Base-by-base conservation (phyloP, 2,888 invertebrate species). In the Drosophila silvestris region DNA sequence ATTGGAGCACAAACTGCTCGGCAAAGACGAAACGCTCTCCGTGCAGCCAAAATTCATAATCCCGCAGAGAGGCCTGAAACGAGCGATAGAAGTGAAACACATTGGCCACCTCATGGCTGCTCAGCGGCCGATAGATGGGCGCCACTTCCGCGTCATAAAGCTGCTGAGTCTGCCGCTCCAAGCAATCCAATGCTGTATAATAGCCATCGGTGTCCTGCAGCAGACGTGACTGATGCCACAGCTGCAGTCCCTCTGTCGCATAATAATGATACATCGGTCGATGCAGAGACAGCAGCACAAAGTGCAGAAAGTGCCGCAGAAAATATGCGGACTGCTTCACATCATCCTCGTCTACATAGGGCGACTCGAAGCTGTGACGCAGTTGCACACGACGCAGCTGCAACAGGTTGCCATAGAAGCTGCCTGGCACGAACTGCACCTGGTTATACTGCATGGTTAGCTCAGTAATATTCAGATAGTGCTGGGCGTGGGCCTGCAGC, bases 1-100 rank as follows among this genome's bases (percentile, higher is more conserved):
- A 89, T 28, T 92, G 81, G 57, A 93, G 73, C 4, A 92, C 87
- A 61, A 89, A 91, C 65, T 90, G 89, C 60, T 93, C 93, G 35
- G 93, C 92, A 57, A 93, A 92, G 3, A 89, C 79, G 47, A 93
- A 93, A 28, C 85, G 82, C 52, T 93, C 92, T 61, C 93, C 91
- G 61, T 92, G 84, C 66, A 93, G 59, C 93, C 93, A 93, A 37
- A 93, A 93, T 22, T 77, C 77, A 65, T 93, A 93, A 16, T 93
- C 93, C 1, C 81, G 57, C 4, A 84, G 67, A 0, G 92, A 62
- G 4, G 91, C 90, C 28, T 83, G 70, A 39, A 93, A 92, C 0
- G 92, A 83, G 26, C 89, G 83, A 83, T 92, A 77, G 28, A 93
- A 92, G 19, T 87, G 86, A 26, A 91, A 89, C 26, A 91, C 66